Base-by-base conservation (phyloP, 2,113 vertebrate genomes). In the Sigmodon hispidus region DNA sequence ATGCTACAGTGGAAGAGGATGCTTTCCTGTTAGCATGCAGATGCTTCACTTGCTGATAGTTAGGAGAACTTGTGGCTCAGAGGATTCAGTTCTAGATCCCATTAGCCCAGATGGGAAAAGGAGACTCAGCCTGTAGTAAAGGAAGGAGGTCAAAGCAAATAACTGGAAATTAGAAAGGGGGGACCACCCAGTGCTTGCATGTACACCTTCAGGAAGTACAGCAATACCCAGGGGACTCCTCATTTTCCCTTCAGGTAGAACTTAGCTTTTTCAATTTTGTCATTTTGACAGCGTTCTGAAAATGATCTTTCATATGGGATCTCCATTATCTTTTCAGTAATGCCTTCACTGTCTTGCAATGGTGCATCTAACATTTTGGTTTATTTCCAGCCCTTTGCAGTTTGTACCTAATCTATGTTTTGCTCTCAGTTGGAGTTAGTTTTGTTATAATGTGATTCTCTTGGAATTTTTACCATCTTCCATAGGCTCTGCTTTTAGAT, bases 401-500 rank as follows among this genome's bases (percentile, higher is more conserved):
- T 45, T 94, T 90, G 50, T 7, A n/a, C 88, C 81, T 50, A 43
- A 34, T 43, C 84, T 81, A 63, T 80, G 63, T 50, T 48, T 89
- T 83, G 90, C 31, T 67, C 34, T 84, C 61, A 59, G 70, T 79
- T 93, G 70, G 69, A 83, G 61, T 83, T 81, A 90, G 34, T 24
- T 94, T 93, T 97, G 89, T 26, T 55, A 4, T 31, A 91, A 61
- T 15, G 4, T 67, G 76, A 79, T 34, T 79, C 43, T 75, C 40
- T 36, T 63, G 19, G 84, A 65, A 36, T 65, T 85, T 93, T 91
- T 57, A 69, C 50, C n/a, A n/a, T 65, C 24, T 83, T 80, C 17
- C 16, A 12, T 65, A 24, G 29, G 48, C 5, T 87, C n/a, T 93
- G 52, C 36, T 57, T 94, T 81, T 19, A 52, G 73, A 88, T 40